phyloP scores from a whole-genome alignment of 2,797 vertebrate genomes.

The Macrochelys suwanniensis region DNA sequence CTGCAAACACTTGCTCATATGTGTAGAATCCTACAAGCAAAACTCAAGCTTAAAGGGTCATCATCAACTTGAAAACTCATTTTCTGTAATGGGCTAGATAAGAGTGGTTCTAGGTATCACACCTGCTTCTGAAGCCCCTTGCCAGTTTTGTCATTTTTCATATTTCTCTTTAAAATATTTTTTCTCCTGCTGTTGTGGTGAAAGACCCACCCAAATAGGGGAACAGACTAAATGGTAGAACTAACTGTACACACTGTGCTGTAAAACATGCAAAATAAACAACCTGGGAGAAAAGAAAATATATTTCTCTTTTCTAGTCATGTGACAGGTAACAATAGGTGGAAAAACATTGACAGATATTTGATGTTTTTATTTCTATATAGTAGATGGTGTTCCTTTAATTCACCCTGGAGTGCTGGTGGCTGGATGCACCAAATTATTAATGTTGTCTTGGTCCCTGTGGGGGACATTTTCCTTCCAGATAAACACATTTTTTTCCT shows the following conservation, averaged over 20 bases:
- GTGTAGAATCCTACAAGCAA: constrained; percentile 30
- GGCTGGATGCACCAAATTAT: background rate
- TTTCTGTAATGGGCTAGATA: constrained; percentile 45
- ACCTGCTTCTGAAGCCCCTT: background rate
- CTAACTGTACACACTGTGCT: background rate
- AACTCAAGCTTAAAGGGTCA: constrained; percentile 54
- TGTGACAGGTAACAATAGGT: constrained; percentile 4
- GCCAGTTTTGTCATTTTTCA: background rate
- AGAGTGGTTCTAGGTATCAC: constrained; percentile 20
- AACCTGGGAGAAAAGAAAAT: background rate
- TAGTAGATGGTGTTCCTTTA: background rate
- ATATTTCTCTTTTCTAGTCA: background rate
- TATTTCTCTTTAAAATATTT: background rate
- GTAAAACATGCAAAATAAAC: background rate
- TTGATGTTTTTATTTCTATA: background rate
- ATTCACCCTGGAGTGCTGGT: background rate
- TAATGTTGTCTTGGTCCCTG: background rate
- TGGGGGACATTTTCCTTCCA: background rate
- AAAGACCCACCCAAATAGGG: background rate
- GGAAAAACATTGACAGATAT: constrained; percentile 11
- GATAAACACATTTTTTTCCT: constrained; percentile 26
- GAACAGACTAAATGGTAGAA: background rate
- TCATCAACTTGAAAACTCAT: background rate
- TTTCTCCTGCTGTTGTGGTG: background rate
- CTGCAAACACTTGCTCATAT: constrained; percentile 52